Evolutionary conservation across 53 echinoderm and acorn worm genomes (phyloP).

Genomic region (Echinometra lucunter): DNA sequence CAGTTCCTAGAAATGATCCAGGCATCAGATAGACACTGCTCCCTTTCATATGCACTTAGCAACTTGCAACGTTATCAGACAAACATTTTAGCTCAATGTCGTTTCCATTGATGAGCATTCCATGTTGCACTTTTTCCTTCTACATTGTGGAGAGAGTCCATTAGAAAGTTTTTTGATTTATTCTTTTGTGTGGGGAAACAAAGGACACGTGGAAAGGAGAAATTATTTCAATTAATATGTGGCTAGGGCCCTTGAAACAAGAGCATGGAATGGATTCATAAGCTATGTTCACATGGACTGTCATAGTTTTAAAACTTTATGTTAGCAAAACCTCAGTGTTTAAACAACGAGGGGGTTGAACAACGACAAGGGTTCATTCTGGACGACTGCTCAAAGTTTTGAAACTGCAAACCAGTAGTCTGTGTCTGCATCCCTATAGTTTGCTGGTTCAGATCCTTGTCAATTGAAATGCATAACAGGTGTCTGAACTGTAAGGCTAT

Average conservation of each 20-base stretch:
- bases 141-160: background rate
- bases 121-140: constrained; percentile 6
- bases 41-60: constrained; percentile 10
- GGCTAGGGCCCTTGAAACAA: constrained; percentile 5
- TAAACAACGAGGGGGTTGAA: too few species aligned
- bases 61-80: background rate
- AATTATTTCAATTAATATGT: constrained; percentile 21
- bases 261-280: constrained; percentile 18
- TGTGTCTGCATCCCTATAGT: too few species aligned
- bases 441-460: too few species aligned
- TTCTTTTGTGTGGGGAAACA: background rate
- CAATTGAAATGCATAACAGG: too few species aligned
- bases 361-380: too few species aligned
- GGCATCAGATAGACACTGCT: background rate
- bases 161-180: background rate
- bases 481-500: too few species aligned
- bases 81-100: constrained; percentile 20
- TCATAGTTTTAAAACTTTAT: too few species aligned
- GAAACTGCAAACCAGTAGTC: too few species aligned
- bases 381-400: too few species aligned
- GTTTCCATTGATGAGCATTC: constrained; percentile 1
- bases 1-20: background rate
- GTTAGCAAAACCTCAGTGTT: too few species aligned
- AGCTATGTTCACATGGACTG: too few species aligned
- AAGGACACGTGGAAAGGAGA: background rate